These are phyloP conservation scores for Erynnis tages DNA, from an alignment of 2,888 invertebrate species.

Conservation along the genomic window DNA sequence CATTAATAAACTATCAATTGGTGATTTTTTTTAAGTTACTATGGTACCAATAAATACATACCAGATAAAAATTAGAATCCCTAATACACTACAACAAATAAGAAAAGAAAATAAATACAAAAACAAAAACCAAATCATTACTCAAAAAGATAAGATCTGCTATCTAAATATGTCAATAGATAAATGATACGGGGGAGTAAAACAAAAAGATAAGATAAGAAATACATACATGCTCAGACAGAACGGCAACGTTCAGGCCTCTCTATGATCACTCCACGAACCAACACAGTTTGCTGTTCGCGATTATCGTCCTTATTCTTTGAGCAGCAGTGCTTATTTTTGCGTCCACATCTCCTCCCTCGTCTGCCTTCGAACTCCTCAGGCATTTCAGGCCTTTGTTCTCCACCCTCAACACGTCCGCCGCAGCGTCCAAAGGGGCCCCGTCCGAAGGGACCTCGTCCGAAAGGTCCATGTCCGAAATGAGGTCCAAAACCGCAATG, in stretches of 20 bases:
- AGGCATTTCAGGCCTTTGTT: background rate
- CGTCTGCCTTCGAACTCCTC: background rate
- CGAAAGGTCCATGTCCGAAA: conserved; percentile 7
- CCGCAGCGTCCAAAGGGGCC: background rate
- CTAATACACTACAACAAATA: no score
- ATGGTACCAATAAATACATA: no score
- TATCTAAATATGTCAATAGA: no score
- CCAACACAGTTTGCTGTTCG: conserved; percentile 3
- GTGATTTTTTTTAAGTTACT: no score
- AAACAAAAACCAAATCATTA: no score
- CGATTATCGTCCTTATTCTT: conserved; percentile 4
- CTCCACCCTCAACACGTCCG: background rate
- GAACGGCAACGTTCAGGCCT: conserved; percentile 6
- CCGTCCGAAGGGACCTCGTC: background rate
- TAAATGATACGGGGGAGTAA: background rate
- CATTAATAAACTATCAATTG: no score
- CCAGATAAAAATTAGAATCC: no score
- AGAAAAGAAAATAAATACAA: no score
- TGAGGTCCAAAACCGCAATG: conserved; percentile 3
- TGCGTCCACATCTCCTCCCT: background rate
- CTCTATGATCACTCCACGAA: conserved; percentile 14
- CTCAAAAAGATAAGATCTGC: no score
- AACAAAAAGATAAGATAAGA: background rate
- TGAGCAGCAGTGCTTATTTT: conserved; percentile 5
- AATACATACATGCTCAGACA: conserved; percentile 16